phyloP scores from a whole-genome alignment of 2,888 invertebrate genomes.

The Polia nebulosa region DNA sequence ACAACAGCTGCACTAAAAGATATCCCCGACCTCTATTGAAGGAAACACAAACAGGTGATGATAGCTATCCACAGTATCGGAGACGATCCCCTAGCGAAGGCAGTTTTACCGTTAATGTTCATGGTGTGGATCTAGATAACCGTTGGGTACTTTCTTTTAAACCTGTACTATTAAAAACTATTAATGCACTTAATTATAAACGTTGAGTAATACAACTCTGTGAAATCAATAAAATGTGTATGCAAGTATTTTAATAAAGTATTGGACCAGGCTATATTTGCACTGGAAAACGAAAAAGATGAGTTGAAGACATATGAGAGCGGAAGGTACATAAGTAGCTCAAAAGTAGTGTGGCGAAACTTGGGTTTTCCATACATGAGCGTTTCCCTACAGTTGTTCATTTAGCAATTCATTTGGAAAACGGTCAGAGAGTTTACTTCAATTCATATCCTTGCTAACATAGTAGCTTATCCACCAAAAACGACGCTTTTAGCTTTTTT shows the following conservation, averaged over 20 bases:
- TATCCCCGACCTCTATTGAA: too few relatives aligned
- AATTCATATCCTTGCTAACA: background rate
- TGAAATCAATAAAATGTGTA: slow-evolving; percentile 6
- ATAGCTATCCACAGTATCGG: too few relatives aligned
- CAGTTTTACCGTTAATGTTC: background rate
- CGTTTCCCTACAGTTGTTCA: background rate
- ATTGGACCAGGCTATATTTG: background rate
- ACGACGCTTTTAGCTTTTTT: background rate
- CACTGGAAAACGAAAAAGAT: slow-evolving; percentile 1
- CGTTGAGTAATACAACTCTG: slow-evolving; percentile 1
- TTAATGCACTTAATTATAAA: too few relatives aligned
- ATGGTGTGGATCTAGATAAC: background rate
- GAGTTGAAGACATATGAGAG: background rate
- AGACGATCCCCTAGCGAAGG: background rate
- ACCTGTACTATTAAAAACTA: background rate
- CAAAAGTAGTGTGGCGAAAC: slow-evolving; percentile 4
- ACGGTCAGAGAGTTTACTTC: background rate
- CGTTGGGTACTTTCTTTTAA: background rate
- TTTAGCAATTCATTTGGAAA: background rate
- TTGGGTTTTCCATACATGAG: background rate
- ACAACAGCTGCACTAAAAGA: too few relatives aligned
- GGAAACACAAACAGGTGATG: background rate
- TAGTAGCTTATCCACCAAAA: background rate
- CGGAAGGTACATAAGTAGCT: slow-evolving; percentile 11
- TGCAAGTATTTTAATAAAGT: slow-evolving; percentile 9